Base-by-base conservation (phyloP, 2,888 invertebrate species). In the Steromphala cineraria region DNA sequence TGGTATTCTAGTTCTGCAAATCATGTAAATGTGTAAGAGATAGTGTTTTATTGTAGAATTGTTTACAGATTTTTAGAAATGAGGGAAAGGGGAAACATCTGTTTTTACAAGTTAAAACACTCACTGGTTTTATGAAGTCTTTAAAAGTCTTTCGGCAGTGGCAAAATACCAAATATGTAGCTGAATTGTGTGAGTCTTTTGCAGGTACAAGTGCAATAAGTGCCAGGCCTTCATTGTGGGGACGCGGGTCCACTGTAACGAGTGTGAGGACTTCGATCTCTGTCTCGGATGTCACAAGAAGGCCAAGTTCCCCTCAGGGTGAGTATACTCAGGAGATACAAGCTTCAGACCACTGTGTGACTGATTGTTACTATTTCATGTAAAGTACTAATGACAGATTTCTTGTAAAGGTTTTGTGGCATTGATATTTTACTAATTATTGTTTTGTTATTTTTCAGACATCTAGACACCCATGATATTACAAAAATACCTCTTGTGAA, bases 191-290 rank as follows among this genome's bases (percentile, higher is more conserved):
- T 19, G n/a, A 19, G 53, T 53, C 76, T 46, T 74, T 56, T 84
- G 19, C 86, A 93, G 92, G 82, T 93, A 90, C 85, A 92, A 92
- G 71, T 93, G 93, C 87, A 91, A 93, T 83, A 90, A 90, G 75
- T 93, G 93, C 80, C 91, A 92, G 82, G 92, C 91, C 0, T 93
- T 93, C 82, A 93, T 93, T 53, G 90, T 91, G n/a, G 92, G 93
- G 1, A 91, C 91, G 7, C 84, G 92, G 67, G 90, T 93, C 53
- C 92, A 93, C 83, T 93, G 93, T 83, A 90, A 89, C 53, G 88
- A 87, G 36, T 93, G 93, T 88, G 93, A 92, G 31, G 92, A 92
- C 83, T 93, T 92, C 89, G 92, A 93, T 79, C 87, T 93, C 8
- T 93, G 93, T 86, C 85, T 91, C 1, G 93, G 93, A 13, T 93